Percentiles rank a stretch among this genome's conserved stretches.
Evolutionary conservation across 2,888 invertebrate genomes (phyloP).

Genomic region (Bedellia somnulentella): DNA sequence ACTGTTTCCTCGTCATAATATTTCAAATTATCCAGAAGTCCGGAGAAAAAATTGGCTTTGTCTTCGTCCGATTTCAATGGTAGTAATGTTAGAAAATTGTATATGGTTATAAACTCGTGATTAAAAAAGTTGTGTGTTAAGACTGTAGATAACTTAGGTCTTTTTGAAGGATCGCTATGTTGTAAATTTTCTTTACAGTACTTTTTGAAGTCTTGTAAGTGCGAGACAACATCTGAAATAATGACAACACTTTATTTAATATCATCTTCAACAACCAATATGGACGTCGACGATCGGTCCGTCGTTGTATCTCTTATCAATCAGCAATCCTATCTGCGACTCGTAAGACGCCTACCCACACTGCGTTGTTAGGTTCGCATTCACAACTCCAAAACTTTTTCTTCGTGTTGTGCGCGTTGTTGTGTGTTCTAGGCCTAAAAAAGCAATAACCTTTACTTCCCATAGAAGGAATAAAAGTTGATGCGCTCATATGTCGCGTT

Average conservation of each 20-base stretch:
- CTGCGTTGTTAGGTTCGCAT: no score
- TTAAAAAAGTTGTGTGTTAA: conserved; percentile 78
- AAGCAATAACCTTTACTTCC: no score
- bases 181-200: conserved; percentile 71
- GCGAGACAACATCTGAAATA: conserved; percentile 67
- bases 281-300: no score
- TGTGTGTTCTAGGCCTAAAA: no score
- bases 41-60: conserved; percentile 76
- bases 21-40: conserved; percentile 67
- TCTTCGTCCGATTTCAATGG: conserved; percentile 78
- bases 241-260: conserved; percentile 4
- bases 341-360: no score
- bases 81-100: conserved; percentile 80
- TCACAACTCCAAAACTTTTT: no score
- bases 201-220: conserved; percentile 68
- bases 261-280: no score
- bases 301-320: no score
- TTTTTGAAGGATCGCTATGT: conserved; percentile 62
- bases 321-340: no score
- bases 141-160: conserved; percentile 69
- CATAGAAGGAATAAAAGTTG: no score
- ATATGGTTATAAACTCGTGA: conserved; percentile 82
- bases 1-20: conserved; percentile 79
- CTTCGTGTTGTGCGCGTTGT: no score
- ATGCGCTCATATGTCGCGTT: no score